Base-by-base conservation (phyloP, 2,888 invertebrate species). In the Heliconius aoede region DNA sequence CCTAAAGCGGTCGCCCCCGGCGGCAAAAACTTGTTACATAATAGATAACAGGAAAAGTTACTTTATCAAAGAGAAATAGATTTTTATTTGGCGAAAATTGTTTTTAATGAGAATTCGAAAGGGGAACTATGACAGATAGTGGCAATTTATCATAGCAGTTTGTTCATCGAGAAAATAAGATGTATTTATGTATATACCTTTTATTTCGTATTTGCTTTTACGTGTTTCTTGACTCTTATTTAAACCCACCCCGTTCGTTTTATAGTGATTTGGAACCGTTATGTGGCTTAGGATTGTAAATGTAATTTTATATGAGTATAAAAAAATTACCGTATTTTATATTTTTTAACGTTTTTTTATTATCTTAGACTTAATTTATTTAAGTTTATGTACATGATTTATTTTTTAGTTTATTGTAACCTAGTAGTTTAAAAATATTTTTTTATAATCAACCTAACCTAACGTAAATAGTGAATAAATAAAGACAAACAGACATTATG, bases 11-110 rank as follows among this genome's bases (percentile, higher is more conserved):
- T 24, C 24, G 36, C 36, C 60, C 24, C 5, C 58, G 60, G 55
- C 15, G 40, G 69, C 69, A 72, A 72, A 58, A 68, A 71, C 75
- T 71, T 62, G 60, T 55, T 30, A 68, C 60, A 40, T 40, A 58
- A 68, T 58, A 68, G 71, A 75, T 75, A 75, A 75, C 75, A 75
- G 75, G 55, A 61, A 62, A 75, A 75, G 68, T 69, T 71, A 51
- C 62, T 51, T 32, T 32, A 61, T 62, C 55, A 62, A n/a, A 36
- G 55, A 51, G 55, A 62, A 75, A 75, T 75, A 75, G 75, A 75
- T 62, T 75, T 75, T 71, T 75, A 75, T 75, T n/a, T 71, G 36
- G 26, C 26, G 32, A 26, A 75, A 64, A 75, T 75, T 75, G 75
- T 36, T 71, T 71, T 75, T 75, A 75, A 75, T 71, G 62, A 71